Percentiles rank a stretch among this genome's conserved stretches.
These are phyloP conservation scores for Lordiphosa mommai DNA, from an alignment of 1,140 invertebrate species.

Conservation along the genomic window DNA sequence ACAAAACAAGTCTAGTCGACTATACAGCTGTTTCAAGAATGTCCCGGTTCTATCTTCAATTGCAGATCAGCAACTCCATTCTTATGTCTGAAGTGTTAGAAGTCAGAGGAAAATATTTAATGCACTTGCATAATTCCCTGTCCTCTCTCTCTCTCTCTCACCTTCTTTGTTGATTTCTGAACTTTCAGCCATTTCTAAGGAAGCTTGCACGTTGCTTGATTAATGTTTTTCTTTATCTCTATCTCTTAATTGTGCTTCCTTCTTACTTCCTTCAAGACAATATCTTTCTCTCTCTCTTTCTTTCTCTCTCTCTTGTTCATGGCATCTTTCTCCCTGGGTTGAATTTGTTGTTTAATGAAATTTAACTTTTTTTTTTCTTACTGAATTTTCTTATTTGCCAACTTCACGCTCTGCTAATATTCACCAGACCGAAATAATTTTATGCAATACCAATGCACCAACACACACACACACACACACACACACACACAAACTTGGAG, in stretches of 20 bases:
- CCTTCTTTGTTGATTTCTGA: no score
- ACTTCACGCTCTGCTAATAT: conserved; percentile 80
- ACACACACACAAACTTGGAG: conserved; percentile 21
- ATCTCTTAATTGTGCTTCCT: conserved; percentile 12
- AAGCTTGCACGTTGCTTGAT: no score
- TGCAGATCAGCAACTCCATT: no score
- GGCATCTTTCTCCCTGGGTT: conserved; percentile 39
- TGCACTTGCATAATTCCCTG: background rate
- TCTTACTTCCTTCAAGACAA: background rate
- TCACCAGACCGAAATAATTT: conserved; percentile 80
- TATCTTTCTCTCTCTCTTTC: conserved; percentile 4
- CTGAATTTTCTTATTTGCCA: conserved; percentile 78
- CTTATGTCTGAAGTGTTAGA: no score
- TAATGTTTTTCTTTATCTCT: background rate
- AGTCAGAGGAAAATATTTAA: no score
- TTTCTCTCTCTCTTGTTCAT: conserved; percentile 14
- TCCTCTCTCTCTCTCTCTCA: conserved; percentile 11
- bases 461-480: conserved; percentile 18
- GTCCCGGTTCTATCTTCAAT: no score
- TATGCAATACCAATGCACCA: conserved; percentile 74
- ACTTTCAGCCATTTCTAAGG: no score
- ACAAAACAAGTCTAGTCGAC: no score
- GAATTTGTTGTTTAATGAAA: conserved; percentile 65
- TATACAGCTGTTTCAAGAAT: no score
- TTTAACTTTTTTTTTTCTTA: conserved; percentile 58